Evolutionary conservation across 2,113 vertebrate genomes (phyloP).

Genomic region (Cromileptes altivelis): DNA sequence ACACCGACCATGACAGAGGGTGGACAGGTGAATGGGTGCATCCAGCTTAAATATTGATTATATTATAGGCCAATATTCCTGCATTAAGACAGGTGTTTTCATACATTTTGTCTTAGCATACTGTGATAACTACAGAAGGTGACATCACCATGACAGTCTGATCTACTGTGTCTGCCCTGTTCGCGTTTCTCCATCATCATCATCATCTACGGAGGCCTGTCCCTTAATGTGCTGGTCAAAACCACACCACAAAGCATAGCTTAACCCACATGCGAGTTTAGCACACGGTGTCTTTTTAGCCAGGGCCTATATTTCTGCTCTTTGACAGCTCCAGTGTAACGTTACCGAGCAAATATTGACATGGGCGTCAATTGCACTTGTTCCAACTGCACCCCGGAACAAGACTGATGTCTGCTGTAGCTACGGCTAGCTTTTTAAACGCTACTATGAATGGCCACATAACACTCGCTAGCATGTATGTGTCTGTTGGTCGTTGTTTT

Average conservation of each 20-base stretch:
- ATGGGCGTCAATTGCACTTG: constrained; percentile 77
- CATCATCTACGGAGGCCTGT: constrained; percentile 38
- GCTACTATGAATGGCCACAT: neutral
- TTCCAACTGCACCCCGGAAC: constrained; percentile 77
- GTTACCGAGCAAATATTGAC: constrained; percentile 72
- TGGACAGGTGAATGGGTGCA: neutral
- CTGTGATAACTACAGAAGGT: constrained; percentile 15
- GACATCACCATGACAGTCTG: constrained; percentile 40
- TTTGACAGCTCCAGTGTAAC: neutral
- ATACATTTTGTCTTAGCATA: neutral
- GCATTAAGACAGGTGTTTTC: neutral
- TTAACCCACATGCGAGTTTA: neutral
- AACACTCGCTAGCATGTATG: fast-evolving
- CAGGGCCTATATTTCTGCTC: neutral
- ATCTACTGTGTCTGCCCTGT: neutral
- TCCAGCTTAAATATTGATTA: neutral
- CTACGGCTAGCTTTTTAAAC: constrained; percentile 32
- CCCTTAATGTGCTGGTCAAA: neutral
- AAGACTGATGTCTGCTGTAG: constrained; percentile 55
- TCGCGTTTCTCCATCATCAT: constrained; percentile 18
- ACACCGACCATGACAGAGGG: neutral
- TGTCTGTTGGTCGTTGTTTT: neutral
- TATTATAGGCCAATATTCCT: too few relatives aligned
- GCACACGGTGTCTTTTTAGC: neutral
- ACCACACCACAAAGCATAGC: neutral